Percentiles rank a stretch among this genome's conserved stretches.
These are phyloP conservation scores for Osmerus mordax DNA, from an alignment of 2,113 vertebrate genomes.

Conservation along the genomic window DNA sequence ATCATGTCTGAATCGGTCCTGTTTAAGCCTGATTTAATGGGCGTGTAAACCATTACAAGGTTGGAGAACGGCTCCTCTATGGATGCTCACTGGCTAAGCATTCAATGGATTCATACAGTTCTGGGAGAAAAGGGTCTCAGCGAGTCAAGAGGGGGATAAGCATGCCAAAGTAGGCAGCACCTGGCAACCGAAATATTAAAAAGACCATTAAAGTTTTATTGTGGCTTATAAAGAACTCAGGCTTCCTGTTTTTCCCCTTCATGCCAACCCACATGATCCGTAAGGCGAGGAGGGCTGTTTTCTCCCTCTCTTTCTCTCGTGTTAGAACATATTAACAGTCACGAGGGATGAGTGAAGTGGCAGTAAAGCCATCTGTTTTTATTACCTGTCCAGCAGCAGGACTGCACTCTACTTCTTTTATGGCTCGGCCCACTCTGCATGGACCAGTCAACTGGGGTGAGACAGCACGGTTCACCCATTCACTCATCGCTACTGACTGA, in stretches of 20 bases:
- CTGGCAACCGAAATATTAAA: conserved; percentile 64
- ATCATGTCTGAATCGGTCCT: conserved; percentile 41
- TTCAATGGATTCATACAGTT: conserved; percentile 31
- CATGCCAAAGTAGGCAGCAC: conserved; percentile 48
- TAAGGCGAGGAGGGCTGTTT: not conserved
- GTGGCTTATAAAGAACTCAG: conserved; percentile 45
- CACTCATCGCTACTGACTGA: conserved; percentile 10
- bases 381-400: conserved; percentile 49
- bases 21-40: conserved; percentile 63
- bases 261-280: conserved; percentile 23
- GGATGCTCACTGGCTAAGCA: conserved; percentile 42
- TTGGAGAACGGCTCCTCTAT: conserved; percentile 42
- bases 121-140: conserved; percentile 17
- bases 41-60: conserved; percentile 50
- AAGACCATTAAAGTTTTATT: conserved; percentile 53
- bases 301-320: conserved; percentile 1
- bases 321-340: conserved; percentile 38
- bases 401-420: conserved; percentile 49
- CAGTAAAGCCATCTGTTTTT: conserved; percentile 58
- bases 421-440: conserved; percentile 42
- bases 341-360: conserved; percentile 48
- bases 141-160: conserved; percentile 23
- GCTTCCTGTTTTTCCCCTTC: conserved; percentile 52
- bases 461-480: conserved; percentile 1
- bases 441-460: conserved; percentile 21